Evolutionary conservation across 64 coral and sea anemone species (phyloP), one percentile per base, ranked within the genome.

Genomic region (Montipora cactus): DNA sequence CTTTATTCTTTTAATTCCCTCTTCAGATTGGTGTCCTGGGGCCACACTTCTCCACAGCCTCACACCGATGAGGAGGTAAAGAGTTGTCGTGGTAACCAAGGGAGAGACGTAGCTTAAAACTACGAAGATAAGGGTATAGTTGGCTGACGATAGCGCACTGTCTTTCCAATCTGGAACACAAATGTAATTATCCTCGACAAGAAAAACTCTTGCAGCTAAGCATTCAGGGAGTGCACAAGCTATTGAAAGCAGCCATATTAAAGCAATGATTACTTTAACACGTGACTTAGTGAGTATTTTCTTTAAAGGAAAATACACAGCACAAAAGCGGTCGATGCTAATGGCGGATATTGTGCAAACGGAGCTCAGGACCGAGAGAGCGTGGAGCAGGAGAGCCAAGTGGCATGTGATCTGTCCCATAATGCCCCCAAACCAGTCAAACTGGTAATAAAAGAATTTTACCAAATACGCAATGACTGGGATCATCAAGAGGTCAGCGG

Each of bases 401-500:
- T 59, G 83, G 62, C 91, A 93, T 5, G 91, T 87, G 59, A 93
- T 72, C 15, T 46, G 48, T 68, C 91, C 91, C 82, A 87, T 72
- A 15, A 87, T 64, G 8, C 91, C 83, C 0, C 91, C 91, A 48
- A 93, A 93, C 91, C 91, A 93, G 7, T 93, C 72, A 53, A 21
- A 28, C 75, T 77, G 53, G 46, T 51, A 46, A 16, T 68, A 93
- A 57, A 87, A 93, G 78, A 87, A 79, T 15, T 93, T 93, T 7
- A 93, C 67, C 11, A 93, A 78, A 66, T 93, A 93, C 2, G 44
- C 22, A 14, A 93, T 61, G 44, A 93, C 57, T 18, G 84, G 69
- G 49, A 87, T 73, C 91, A 93, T 93, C 12, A 93, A 52, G 18
- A 93, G 81, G 83, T 93, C 91, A 93, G 91, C 91, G 57, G 75